A percentile compares a stretch with the other conserved stretches of the same genome.
These are phyloP conservation scores for Notolabrus celidotus DNA, from an alignment of 2,797 vertebrate genomes.

Conservation along the genomic window DNA sequence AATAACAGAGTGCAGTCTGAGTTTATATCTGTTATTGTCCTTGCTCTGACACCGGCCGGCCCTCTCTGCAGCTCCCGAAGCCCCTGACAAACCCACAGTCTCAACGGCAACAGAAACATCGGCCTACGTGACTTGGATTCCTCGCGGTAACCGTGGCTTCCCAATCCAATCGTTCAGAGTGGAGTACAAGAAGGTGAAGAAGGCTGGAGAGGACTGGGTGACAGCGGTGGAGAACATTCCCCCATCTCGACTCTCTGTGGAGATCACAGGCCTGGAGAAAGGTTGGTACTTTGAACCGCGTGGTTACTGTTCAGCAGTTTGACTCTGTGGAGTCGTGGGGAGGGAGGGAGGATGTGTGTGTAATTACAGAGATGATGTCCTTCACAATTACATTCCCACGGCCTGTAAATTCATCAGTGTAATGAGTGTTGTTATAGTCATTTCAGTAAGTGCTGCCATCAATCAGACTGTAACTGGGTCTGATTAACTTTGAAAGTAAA, in stretches of 20 bases:
- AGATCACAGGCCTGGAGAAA: constrained; percentile 95
- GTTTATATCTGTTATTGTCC: constrained; percentile 30
- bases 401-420: constrained; percentile 73
- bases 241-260: constrained; percentile 95
- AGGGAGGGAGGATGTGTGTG: constrained; percentile 36
- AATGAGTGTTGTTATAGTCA: constrained; percentile 74
- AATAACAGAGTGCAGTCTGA: constrained; percentile 37
- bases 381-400: constrained; percentile 71
- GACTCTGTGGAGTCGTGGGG: constrained; percentile 24
- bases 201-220: constrained; percentile 92
- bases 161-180: constrained; percentile 97
- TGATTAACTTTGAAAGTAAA: constrained; percentile 53
- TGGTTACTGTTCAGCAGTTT: constrained; percentile 37
- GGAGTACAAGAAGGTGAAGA: constrained; percentile 95
- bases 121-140: constrained; percentile 98
- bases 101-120: constrained; percentile 96
- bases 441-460: constrained; percentile 74
- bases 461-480: constrained; percentile 61
- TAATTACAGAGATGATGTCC: constrained; percentile 69
- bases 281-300: constrained; percentile 79
- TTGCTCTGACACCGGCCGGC: constrained; percentile 32
- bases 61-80: constrained; percentile 91
- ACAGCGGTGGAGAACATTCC: constrained; percentile 94
- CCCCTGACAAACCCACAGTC: constrained; percentile 97
- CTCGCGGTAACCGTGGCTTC: constrained; percentile 96